Evolutionary conservation across 1,140 invertebrate species (phyloP), one percentile per base, ranked within the genome.

Genomic region (Homalodisca vitripennis): DNA sequence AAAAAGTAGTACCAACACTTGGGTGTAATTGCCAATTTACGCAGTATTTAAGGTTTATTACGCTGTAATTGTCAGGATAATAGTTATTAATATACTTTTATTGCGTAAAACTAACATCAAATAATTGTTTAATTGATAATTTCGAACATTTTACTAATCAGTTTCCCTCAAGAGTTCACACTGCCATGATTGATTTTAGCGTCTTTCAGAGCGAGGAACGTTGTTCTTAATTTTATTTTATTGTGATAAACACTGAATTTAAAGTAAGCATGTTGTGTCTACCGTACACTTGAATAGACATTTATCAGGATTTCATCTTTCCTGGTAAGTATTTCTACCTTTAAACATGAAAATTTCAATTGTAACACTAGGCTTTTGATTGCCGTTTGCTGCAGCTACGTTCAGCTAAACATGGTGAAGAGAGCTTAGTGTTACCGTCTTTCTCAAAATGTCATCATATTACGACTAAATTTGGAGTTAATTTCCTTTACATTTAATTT

Each of bases 141-240:
- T 46, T 47, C 17, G 31, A 27, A 6, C 2, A 60, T 6, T 41
- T 29, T 60, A 17, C 29, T 60, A 26, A 24, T 47, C 34, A 47
- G 63, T 66, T 46, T 47, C 63, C n/a, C 31, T 66, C 34, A 13
- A 46, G 63, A 41, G 34, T 26, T 66, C 41, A 26, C 63, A 66
- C 63, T 66, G 63, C 63, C 63, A 66, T 66, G 63, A 66, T 66
- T 66, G 63, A 66, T 66, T 66, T 66, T 66, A 66, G 63, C 63
- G 63, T 66, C 41, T 66, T 47, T 46, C 20, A 66, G 32, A 20
- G 63, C 27, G n/a, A 47, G 63, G 10, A 47, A 46, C 41, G 6
- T 46, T 31, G 63, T 46, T 47, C 41, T 66, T 47, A 47, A 66
- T 66, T 47, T 66, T 27, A 60, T 6, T 60, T 60, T 60, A 27